These are phyloP conservation scores for Melanotaenia nigrans DNA, from an alignment of 2,797 vertebrate species.

Conservation along the genomic window DNA sequence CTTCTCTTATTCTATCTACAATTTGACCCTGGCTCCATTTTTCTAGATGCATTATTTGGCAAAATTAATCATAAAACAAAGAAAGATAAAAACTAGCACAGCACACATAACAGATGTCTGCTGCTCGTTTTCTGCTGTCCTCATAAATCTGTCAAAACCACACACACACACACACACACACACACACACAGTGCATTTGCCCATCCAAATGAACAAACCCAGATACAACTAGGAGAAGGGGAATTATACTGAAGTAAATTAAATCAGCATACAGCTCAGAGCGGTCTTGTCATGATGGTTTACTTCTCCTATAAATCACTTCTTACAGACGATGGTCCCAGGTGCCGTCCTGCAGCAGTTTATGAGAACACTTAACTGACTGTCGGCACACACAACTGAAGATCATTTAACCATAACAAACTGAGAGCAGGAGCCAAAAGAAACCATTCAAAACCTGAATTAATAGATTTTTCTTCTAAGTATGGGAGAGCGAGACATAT, in stretches of 20 bases:
- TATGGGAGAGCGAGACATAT: background rate
- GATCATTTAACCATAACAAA: constrained; percentile 13
- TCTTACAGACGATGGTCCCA: constrained; percentile 25
- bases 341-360: constrained; percentile 39
- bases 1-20: background rate
- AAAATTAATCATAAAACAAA: constrained; percentile 12
- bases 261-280: constrained; percentile 37
- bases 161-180: constrained; percentile 5
- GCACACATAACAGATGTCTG: constrained; percentile 30
- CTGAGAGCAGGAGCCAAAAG: background rate
- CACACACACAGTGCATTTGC: constrained; percentile 10
- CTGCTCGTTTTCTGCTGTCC: constrained; percentile 47
- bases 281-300: constrained; percentile 34
- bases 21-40: background rate
- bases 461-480: background rate
- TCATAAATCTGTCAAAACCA: constrained; percentile 54
- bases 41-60: background rate
- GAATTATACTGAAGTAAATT: constrained; percentile 30
- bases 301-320: constrained; percentile 51
- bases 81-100: background rate
- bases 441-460: background rate
- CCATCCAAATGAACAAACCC: constrained; percentile 13
- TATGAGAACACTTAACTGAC: constrained; percentile 28
- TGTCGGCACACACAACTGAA: constrained; percentile 23
- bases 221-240: constrained; percentile 15